phyloP scores from a whole-genome alignment of 2,888 invertebrate species.

The Tillus elongatus region DNA sequence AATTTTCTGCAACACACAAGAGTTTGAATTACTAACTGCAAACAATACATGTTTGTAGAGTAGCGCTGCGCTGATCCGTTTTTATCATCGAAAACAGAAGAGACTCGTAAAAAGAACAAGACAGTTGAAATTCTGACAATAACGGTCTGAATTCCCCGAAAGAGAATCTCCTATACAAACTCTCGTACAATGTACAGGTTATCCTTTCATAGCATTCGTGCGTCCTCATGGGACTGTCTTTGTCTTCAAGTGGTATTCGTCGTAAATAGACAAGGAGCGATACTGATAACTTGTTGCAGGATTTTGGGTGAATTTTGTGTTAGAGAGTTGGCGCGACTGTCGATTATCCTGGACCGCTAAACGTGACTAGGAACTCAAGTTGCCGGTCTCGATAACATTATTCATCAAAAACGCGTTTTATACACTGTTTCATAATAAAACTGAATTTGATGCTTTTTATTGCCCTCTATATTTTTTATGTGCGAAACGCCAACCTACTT shows the following conservation, averaged over 20 bases:
- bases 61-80: constrained; percentile 24
- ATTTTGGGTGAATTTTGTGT: constrained; percentile 32
- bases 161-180: constrained; percentile 40
- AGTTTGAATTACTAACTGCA: too few relatives aligned
- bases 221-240: too few relatives aligned
- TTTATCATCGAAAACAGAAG: constrained; percentile 18
- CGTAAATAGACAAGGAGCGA: too few relatives aligned
- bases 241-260: too few relatives aligned
- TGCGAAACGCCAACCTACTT: too few relatives aligned
- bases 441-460: constrained; percentile 38
- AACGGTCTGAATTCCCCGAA: constrained; percentile 40
- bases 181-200: constrained; percentile 37
- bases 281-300: constrained; percentile 18
- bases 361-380: constrained; percentile 38
- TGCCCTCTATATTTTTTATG: too few relatives aligned
- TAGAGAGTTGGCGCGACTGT: constrained; percentile 35
- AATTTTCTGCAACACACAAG: too few relatives aligned
- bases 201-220: too few relatives aligned
- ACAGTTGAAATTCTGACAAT: constrained; percentile 40
- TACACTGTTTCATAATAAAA: constrained; percentile 41
- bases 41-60: too few relatives aligned
- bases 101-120: constrained; percentile 30
- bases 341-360: constrained; percentile 40
- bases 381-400: constrained; percentile 37
- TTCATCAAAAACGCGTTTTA: constrained; percentile 43